Percentiles rank a stretch among this genome's conserved stretches.
Conservation (phyloP, 1,140 invertebrate genomes). For the Sycobia sp. region DNA sequence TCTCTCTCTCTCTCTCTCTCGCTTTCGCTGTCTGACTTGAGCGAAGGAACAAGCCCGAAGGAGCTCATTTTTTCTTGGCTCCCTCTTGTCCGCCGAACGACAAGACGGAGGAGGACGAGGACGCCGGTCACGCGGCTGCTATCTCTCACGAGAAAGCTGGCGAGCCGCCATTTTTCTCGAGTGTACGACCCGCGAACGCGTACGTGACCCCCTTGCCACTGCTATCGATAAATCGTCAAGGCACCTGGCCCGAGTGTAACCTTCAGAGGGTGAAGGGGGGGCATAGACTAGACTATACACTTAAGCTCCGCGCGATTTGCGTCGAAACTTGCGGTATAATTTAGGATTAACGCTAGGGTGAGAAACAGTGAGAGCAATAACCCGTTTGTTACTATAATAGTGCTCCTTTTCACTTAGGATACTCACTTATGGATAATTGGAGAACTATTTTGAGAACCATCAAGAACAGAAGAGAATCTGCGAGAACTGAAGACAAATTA, state of each 20-base stretch:
- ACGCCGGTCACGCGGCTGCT: conserved; percentile 2
- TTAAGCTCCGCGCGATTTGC: not conserved
- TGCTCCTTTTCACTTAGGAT: too few species aligned
- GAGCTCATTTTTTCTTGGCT: conserved; percentile 20
- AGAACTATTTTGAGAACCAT: too few species aligned
- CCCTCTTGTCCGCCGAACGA: not conserved
- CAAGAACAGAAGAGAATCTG: too few species aligned
- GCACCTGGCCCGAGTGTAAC: not conserved
- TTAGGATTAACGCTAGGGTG: too few species aligned
- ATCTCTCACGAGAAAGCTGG: conserved; percentile 8
- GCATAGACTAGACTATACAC: too few species aligned
- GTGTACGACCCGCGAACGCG: not conserved
- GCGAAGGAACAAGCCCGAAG: too few species aligned
- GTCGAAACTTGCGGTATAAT: conserved; percentile 15
- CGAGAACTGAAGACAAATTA: too few species aligned
- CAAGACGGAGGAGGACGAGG: not conserved
- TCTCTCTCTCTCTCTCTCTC: not conserved
- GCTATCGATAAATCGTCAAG: conserved; percentile 15
- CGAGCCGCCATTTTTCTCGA: conserved; percentile 11
- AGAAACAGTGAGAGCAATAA: too few species aligned
- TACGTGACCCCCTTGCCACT: not conserved
- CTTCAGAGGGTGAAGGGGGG: too few species aligned
- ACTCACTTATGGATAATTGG: too few species aligned
- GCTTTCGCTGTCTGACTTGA: too few species aligned
- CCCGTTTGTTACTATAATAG: too few species aligned